Base-by-base conservation (phyloP, 2,888 invertebrate genomes). In the Chesias legatella region DNA sequence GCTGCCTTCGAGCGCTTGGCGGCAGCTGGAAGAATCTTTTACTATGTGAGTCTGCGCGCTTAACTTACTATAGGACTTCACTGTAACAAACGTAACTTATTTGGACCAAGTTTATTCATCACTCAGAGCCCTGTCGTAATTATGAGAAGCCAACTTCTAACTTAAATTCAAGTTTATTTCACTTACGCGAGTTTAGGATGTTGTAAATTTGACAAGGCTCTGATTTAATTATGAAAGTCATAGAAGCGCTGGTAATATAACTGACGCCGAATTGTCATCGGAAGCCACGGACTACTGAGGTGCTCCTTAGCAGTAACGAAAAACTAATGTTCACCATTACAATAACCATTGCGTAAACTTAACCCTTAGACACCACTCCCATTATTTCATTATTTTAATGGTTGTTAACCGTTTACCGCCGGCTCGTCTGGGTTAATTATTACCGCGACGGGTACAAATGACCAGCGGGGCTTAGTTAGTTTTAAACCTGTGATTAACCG, bases 1-100 rank as follows among this genome's bases (percentile, higher is more conserved):
- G 92, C 74, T 94, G 93, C 74, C 92, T 94, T 54, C 91, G 91
- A 60, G 93, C 91, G 48, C 90, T 94, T 60, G 93, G 93, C 68
- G 94, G 94, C 55, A 93, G 93, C 82, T 94, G 94, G 94, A 93
- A 92, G 83, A 94, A 94, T 82, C 90, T 94, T 54, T 88, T 94
- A 69, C 91, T 92, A 89, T 90, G 94, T 94, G 91, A 94, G 94
- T 23, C 40, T 22, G 56, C 65, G 71, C 58, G 72, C 61, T 68
- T 60, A 64, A 65, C 67, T 70, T 65, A 42, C 31, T 17, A n/a
- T n/a, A n/a, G n/a, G 13, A 17, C 2, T 44, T 48, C 13, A 17
- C 2, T 17, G n/a, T 17, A 17, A 17, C 13, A 17, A 17, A 17
- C n/a, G n/a, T n/a, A n/a, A n/a, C n/a, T n/a, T n/a, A 17, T 17